Evolutionary conservation across 2,797 vertebrate species (phyloP), one percentile per base, ranked within the genome.

Genomic region (Gorsachius magnificus): DNA sequence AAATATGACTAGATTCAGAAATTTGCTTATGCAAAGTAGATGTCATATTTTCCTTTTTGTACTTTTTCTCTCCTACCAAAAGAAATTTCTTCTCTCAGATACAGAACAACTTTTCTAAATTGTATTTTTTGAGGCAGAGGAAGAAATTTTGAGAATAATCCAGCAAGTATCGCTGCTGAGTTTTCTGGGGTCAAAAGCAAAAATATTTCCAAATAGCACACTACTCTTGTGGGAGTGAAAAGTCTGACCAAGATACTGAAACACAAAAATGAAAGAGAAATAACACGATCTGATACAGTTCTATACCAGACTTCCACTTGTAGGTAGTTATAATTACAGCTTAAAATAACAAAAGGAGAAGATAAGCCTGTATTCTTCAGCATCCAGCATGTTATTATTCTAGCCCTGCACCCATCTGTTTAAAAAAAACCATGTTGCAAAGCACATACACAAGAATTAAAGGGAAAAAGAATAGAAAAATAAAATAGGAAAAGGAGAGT

Each of bases 91-190:
- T 72, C 17, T 61, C 36, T 65, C 10, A 64, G 13, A 35, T 36
- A 56, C 26, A 75, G 14, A 86, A 58, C 1, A 90, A 16, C 5
- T 74, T 60, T 63, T 68, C 25, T 61, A 56, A 53, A 65, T 33
- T 35, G 18, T 41, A 58, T 16, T 36, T 72, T 70, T 57, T 66
- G 26, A 92, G 43, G 48, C 3, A 43, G 8, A 58, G 19, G 4
- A 83, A 13, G 33, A 5, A 58, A 78, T 75, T 85, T 74, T 54
- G 19, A 75, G 29, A 71, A 70, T 68, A 91, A 50, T 63, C 11
- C 21, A 72, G 0, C 11, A 78, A 84, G 13, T n/a, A 57, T 22
- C 1, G 0, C 4, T 21, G 54, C 22, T 84, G 29, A 25, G 6
- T 75, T 64, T 91, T 78, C 50, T 54, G 38, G 4, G 13, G 10